These are phyloP conservation scores for Gymnoscopelus braueri DNA, from an alignment of 2,797 vertebrate species.

Conservation along the genomic window DNA sequence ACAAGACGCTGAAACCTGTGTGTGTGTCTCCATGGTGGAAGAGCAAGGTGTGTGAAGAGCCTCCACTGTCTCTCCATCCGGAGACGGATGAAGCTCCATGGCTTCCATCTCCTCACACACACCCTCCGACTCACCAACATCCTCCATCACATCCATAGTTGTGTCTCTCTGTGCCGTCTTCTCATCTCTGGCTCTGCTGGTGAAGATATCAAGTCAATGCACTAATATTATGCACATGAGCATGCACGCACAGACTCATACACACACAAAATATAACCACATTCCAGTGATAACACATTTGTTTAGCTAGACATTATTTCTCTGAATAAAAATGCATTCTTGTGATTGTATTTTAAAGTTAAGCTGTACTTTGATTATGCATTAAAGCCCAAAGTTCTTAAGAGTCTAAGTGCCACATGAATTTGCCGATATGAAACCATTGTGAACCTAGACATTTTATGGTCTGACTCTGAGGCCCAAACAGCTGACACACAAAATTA, in stretches of 20 bases:
- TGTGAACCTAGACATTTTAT: background rate
- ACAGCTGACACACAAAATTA: background rate
- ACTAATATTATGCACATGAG: background rate
- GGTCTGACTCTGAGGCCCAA: background rate
- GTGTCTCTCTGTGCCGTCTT: slow-evolving; percentile 56
- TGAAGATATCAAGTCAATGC: slow-evolving; percentile 18
- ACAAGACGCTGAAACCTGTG: slow-evolving; percentile 19
- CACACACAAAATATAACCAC: background rate
- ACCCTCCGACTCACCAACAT: slow-evolving; percentile 54
- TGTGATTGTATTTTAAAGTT: background rate
- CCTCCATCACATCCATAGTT: slow-evolving; percentile 67
- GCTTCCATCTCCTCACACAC: slow-evolving; percentile 69
- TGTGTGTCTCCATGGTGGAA: background rate
- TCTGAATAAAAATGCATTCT: background rate
- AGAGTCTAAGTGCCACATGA: background rate
- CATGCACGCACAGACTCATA: background rate
- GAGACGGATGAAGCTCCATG: slow-evolving; percentile 71
- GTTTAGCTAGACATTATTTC: background rate
- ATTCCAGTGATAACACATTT: background rate
- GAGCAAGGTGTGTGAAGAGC: background rate
- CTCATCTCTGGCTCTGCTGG: slow-evolving; percentile 48
- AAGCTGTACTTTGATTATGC: background rate
- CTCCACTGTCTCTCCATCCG: slow-evolving; percentile 37
- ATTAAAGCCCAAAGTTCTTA: background rate
- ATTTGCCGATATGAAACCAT: background rate